phyloP scores from a whole-genome alignment of 2,113 vertebrate species.

The human region GRCh38 chr18:47522501-47523000 shows the following conservation, averaged over 20 bases:
- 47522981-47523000: background rate
- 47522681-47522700: background rate
- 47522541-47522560: background rate
- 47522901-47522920: background rate
- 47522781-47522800: background rate
- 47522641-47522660: background rate
- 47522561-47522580: background rate
- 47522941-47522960: background rate
- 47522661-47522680: background rate
- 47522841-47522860: accelerated
- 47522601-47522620: background rate
- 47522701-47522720: background rate
- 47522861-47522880: background rate
- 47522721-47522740: background rate
- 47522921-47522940: background rate
- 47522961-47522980: background rate
- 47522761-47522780: background rate
- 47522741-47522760: background rate
- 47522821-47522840: background rate
- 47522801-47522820: background rate
- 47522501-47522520: background rate
- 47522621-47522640: background rate
- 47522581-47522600: background rate
- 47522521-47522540: background rate
- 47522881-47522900: background rate